phyloP scores from a whole-genome alignment of 1,140 invertebrate genomes.

The Drosophila murphyi region DNA sequence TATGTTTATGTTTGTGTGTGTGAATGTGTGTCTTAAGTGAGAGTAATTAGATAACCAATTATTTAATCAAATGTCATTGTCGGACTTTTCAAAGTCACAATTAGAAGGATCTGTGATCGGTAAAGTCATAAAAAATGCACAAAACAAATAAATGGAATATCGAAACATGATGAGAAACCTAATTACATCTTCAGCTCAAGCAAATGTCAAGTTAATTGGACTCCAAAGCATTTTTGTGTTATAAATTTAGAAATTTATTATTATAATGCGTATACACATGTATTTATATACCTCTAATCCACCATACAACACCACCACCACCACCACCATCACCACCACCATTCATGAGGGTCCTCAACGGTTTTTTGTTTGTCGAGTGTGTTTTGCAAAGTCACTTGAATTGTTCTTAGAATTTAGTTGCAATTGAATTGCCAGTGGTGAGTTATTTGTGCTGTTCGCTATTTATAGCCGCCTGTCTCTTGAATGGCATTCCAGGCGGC shows the following conservation, averaged over 20 bases:
- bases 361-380: background rate
- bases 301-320: background rate
- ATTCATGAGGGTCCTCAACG: background rate
- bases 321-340: background rate
- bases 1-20: too few relatives aligned
- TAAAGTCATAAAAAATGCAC: slow-evolving; percentile 3
- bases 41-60: slow-evolving; percentile 66
- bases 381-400: slow-evolving; percentile 39
- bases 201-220: slow-evolving; percentile 13
- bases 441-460: slow-evolving; percentile 52
- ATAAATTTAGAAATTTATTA: slow-evolving; percentile 11
- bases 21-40: slow-evolving; percentile 24
- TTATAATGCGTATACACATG: slow-evolving; percentile 4
- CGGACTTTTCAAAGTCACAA: slow-evolving; percentile 14
- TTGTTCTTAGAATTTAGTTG: slow-evolving; percentile 60
- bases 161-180: background rate
- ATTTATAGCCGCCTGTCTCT: slow-evolving; percentile 73
- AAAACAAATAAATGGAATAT: too few relatives aligned
- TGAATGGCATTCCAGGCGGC: slow-evolving; percentile 65
- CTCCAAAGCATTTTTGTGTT: slow-evolving; percentile 16
- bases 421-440: slow-evolving; percentile 49
- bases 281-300: background rate
- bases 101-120: slow-evolving; percentile 6
- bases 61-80: slow-evolving; percentile 67
- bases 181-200: slow-evolving; percentile 10